phyloP scores from a whole-genome alignment of 2,797 vertebrate species.

The Peromyscus attwateri region DNA sequence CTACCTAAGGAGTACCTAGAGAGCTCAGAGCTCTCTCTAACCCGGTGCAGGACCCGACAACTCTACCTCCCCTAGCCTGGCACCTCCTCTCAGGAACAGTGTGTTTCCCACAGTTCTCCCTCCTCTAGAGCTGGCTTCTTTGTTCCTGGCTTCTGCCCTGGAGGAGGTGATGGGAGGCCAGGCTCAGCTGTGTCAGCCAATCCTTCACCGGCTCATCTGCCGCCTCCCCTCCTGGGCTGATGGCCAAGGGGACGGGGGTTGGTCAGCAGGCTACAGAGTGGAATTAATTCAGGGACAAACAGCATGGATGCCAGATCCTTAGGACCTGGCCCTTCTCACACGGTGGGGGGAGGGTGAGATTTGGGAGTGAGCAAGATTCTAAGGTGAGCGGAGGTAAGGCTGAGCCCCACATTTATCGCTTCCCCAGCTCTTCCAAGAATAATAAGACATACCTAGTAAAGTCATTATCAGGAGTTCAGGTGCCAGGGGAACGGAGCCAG shows the following conservation, averaged over 20 bases:
- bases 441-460: background rate
- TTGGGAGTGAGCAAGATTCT: background rate
- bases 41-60: background rate
- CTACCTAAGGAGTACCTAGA: background rate
- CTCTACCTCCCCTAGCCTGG: background rate
- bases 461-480: background rate
- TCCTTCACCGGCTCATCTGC: background rate
- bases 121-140: background rate
- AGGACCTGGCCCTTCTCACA: background rate
- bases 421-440: background rate
- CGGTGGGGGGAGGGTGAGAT: background rate
- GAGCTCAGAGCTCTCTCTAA: background rate
- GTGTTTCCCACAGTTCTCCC: background rate
- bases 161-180: background rate
- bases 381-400: background rate
- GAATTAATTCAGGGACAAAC: background rate
- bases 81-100: background rate
- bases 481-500: background rate
- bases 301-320: background rate
- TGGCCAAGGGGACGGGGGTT: background rate
- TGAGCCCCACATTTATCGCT: background rate
- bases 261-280: background rate
- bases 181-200: background rate
- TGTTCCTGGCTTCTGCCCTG: background rate
- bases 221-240: background rate